Conservation (phyloP, 2,797 vertebrate species). For the Macroramphosus scolopax region DNA sequence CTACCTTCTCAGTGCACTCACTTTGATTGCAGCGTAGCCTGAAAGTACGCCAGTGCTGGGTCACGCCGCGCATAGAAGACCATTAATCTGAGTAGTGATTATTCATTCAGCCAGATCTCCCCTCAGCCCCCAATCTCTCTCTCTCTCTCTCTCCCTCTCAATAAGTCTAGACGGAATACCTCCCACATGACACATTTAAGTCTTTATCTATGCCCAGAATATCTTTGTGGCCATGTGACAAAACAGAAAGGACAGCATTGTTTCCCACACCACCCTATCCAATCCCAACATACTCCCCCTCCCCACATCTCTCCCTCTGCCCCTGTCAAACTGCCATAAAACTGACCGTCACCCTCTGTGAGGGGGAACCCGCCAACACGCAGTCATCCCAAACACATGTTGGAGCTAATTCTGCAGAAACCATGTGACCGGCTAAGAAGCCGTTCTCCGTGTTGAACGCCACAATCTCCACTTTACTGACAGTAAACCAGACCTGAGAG, state of each 20-base stretch:
- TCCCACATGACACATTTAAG: conserved; percentile 72
- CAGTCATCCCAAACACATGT: conserved; percentile 30
- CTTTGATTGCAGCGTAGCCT: conserved; percentile 40
- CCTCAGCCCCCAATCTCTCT: conserved; percentile 8
- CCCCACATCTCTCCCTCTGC: not conserved
- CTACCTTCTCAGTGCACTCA: conserved; percentile 35
- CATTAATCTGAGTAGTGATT: conserved; percentile 66
- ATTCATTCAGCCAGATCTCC: conserved; percentile 44
- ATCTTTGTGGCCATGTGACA: conserved; percentile 67
- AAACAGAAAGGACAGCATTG: conserved; percentile 72
- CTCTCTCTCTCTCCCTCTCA: not conserved
- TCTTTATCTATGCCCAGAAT: conserved; percentile 74
- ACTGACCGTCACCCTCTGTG: conserved; percentile 27
- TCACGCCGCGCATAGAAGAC: conserved; percentile 41
- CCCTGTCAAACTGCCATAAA: conserved; percentile 29
- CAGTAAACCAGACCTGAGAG: conserved; percentile 36
- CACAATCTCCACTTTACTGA: conserved; percentile 17
- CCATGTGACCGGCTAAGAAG: conserved; percentile 24
- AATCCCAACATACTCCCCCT: not conserved
- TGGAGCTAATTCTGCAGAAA: conserved; percentile 35
- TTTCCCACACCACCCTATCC: conserved; percentile 51
- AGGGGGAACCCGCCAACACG: conserved; percentile 13
- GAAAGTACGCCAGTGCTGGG: conserved; percentile 12
- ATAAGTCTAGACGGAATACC: conserved; percentile 66
- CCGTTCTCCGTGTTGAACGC: conserved; percentile 10